A percentile compares a stretch with the other conserved stretches of the same genome.
These are phyloP conservation scores for Ambastaia sidthimunki DNA, from an alignment of 2,797 vertebrate genomes.

Conservation along the genomic window DNA sequence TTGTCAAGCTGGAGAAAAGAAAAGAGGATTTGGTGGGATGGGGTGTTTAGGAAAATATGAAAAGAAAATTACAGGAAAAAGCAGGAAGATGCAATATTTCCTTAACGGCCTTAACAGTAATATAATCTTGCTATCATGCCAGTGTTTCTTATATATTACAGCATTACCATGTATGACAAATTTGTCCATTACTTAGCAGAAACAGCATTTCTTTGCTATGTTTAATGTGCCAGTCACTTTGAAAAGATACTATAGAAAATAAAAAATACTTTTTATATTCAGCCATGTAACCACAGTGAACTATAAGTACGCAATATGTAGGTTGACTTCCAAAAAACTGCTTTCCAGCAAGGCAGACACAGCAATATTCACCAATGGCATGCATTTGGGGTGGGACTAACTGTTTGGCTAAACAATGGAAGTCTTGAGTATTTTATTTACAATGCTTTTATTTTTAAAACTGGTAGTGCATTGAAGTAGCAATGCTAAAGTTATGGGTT, in stretches of 20 bases:
- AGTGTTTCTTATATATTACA: neutral
- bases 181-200: neutral
- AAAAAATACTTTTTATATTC: too few relatives aligned
- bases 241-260: too few relatives aligned
- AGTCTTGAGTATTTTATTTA: neutral
- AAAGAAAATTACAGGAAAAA: conserved; percentile 35
- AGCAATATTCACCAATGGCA: neutral
- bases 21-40: conserved; percentile 54
- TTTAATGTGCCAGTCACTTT: neutral
- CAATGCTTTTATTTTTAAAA: too few relatives aligned
- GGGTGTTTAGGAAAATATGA: conserved; percentile 10
- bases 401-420: neutral
- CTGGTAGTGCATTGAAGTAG: too few relatives aligned
- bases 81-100: conserved; percentile 52
- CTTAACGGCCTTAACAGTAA: conserved; percentile 46
- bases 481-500: too few relatives aligned
- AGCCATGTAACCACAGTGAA: too few relatives aligned
- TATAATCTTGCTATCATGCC: conserved; percentile 46
- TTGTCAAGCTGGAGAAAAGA: conserved; percentile 56
- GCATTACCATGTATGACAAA: neutral
- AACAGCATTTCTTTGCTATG: neutral
- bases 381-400: neutral
- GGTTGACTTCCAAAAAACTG: too few relatives aligned
- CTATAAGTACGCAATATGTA: too few relatives aligned
- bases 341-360: neutral